phyloP scores from a whole-genome alignment of 2,888 invertebrate genomes.

The Chromoteleia sp. region DNA sequence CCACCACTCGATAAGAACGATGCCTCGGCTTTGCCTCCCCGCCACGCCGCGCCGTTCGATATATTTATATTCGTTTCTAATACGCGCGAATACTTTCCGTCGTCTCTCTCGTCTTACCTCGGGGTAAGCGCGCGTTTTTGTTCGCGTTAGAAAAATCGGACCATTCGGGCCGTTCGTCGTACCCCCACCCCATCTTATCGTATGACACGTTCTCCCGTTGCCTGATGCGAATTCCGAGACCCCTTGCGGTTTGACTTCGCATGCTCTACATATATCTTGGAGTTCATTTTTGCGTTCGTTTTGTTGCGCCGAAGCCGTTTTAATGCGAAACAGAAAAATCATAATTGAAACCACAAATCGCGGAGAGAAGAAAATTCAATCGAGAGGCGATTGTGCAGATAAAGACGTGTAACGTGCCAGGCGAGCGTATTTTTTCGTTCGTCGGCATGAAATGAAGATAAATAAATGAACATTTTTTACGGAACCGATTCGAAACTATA shows the following conservation, averaged over 20 bases:
- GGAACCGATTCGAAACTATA: too few relatives aligned
- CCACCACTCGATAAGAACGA: slow-evolving; percentile 63
- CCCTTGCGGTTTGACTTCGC: slow-evolving; percentile 57
- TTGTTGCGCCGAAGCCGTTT: slow-evolving; percentile 31
- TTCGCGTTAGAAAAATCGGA: slow-evolving; percentile 6
- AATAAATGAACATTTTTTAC: slow-evolving; percentile 16
- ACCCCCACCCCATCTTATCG: slow-evolving; percentile 7
- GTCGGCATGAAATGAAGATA: background rate
- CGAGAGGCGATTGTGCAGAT: slow-evolving; percentile 52
- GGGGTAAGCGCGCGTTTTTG: slow-evolving; percentile 47
- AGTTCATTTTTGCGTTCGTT: slow-evolving; percentile 23
- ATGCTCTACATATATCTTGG: slow-evolving; percentile 52
- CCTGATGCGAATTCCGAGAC: slow-evolving; percentile 54
- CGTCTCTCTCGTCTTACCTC: slow-evolving; percentile 25
- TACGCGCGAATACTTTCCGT: slow-evolving; percentile 75
- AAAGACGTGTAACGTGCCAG: slow-evolving; percentile 48
- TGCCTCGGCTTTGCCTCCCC: slow-evolving; percentile 42
- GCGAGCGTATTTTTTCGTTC: slow-evolving; percentile 7
- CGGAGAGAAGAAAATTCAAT: slow-evolving; percentile 50
- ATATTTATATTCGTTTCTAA: slow-evolving; percentile 83
- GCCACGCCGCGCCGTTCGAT: slow-evolving; percentile 72
- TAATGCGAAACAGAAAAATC: slow-evolving; percentile 48
- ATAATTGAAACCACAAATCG: slow-evolving; percentile 65
- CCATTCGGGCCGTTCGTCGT: slow-evolving; percentile 33
- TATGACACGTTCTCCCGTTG: slow-evolving; percentile 45